Conservation (phyloP, 2,888 invertebrate genomes). For the Eupithecia tripunctaria region DNA sequence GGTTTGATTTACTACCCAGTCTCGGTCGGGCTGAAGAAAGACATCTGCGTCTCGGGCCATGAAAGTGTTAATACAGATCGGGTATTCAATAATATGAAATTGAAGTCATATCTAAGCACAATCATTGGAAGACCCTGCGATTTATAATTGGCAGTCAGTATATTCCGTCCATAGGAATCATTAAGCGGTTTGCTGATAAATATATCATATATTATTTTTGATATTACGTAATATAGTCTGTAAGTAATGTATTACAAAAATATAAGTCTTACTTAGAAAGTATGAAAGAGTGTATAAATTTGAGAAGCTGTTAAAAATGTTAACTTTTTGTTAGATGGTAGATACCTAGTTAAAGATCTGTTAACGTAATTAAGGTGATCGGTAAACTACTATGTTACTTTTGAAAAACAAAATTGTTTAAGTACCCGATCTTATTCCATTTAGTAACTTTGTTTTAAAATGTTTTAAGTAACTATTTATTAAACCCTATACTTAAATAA, state of each 20-base stretch:
- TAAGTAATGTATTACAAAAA: conserved; percentile 20
- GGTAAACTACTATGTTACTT: conserved; percentile 35
- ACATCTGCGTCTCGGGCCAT: too few relatives aligned
- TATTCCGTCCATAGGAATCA: conserved; percentile 26
- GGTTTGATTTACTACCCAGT: too few relatives aligned
- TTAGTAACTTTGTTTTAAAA: conserved; percentile 12
- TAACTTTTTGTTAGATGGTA: conserved; percentile 20
- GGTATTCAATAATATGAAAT: background rate
- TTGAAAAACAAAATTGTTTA: conserved; percentile 22
- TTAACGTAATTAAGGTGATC: conserved; percentile 41
- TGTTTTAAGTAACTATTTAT: conserved; percentile 22
- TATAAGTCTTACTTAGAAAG: conserved; percentile 13
- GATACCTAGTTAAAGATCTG: conserved; percentile 40
- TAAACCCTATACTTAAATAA: conserved; percentile 1
- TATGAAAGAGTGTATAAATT: conserved; percentile 19
- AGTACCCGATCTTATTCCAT: conserved; percentile 16
- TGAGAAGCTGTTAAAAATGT: conserved; percentile 17
- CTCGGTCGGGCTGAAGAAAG: too few relatives aligned
- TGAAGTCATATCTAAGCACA: conserved; percentile 7
- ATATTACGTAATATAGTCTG: conserved; percentile 16
- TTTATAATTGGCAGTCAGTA: too few relatives aligned
- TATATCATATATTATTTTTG: conserved; percentile 17
- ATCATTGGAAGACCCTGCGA: conserved; percentile 12
- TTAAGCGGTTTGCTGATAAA: conserved; percentile 15
- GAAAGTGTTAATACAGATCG: conserved; percentile 14